Conservation (phyloP, 2,888 invertebrate genomes). For the Erebia epiphron region DNA sequence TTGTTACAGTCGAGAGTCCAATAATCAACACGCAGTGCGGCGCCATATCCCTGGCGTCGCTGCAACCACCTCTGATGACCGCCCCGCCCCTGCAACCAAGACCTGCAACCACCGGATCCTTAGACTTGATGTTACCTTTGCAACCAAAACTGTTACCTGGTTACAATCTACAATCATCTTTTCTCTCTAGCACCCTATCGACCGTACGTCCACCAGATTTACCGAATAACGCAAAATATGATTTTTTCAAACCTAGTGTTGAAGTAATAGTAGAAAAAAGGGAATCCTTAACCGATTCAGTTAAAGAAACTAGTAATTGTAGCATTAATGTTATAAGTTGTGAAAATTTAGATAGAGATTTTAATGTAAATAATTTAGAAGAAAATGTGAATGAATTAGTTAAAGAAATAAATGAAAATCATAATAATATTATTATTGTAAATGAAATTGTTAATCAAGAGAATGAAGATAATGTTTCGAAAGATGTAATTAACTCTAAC, state of each 20-base stretch:
- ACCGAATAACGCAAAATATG: slow-evolving; percentile 50
- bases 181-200: slow-evolving; percentile 78
- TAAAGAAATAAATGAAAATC: slow-evolving; percentile 7
- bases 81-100: slow-evolving; percentile 86
- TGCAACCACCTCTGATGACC: slow-evolving; percentile 79
- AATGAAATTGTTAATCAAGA: slow-evolving; percentile 45
- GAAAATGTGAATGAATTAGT: slow-evolving; percentile 45
- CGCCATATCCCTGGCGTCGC: slow-evolving; percentile 78
- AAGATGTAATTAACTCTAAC: slow-evolving; percentile 76
- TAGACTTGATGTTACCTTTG: slow-evolving; percentile 87
- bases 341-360: slow-evolving; percentile 57
- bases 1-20: slow-evolving; percentile 82
- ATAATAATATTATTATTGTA: not conserved
- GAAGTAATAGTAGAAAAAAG: slow-evolving; percentile 68
- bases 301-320: slow-evolving; percentile 40
- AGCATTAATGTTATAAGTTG: slow-evolving; percentile 44
- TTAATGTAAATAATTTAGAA: slow-evolving; percentile 54
- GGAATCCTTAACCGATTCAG: slow-evolving; percentile 52
- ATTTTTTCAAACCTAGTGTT: slow-evolving; percentile 59
- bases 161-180: slow-evolving; percentile 77
- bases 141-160: slow-evolving; percentile 87
- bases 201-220: slow-evolving; percentile 74
- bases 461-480: slow-evolving; percentile 49
- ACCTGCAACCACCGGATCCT: slow-evolving; percentile 87
- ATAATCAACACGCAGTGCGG: slow-evolving; percentile 74